phyloP scores from a whole-genome alignment of 2,888 invertebrate genomes.

The Cephus spinipes region DNA sequence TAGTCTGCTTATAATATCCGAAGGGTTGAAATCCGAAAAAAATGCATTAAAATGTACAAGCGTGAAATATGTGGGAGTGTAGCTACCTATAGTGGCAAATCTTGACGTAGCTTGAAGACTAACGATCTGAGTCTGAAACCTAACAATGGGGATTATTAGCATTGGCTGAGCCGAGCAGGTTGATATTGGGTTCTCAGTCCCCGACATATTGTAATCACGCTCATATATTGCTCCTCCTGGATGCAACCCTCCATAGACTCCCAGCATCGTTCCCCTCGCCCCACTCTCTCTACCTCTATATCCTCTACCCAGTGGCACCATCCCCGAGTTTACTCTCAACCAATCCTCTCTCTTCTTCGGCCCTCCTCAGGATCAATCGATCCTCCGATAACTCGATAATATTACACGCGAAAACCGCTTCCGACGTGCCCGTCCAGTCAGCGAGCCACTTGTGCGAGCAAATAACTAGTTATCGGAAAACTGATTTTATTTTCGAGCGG shows the following conservation, averaged over 20 bases:
- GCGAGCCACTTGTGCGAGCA: conserved; percentile 61
- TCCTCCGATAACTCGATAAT: conserved; percentile 59
- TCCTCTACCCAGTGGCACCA: conserved; percentile 29
- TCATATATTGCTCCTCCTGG: conserved; percentile 52
- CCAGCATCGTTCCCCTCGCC: conserved; percentile 18
- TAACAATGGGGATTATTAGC: conserved; percentile 61
- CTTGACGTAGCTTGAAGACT: not conserved
- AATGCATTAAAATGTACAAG: not conserved
- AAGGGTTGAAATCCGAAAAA: not conserved
- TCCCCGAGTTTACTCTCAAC: conserved; percentile 6
- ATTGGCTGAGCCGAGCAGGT: conserved; percentile 54
- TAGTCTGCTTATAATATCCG: not conserved
- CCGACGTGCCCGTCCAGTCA: conserved; percentile 59
- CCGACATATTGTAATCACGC: conserved; percentile 61
- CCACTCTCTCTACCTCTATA: conserved; percentile 31
- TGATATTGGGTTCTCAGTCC: conserved; percentile 57
- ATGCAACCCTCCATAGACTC: not conserved
- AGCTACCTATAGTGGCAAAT: not conserved
- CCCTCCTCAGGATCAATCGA: conserved; percentile 38
- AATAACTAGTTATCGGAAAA: conserved; percentile 63
- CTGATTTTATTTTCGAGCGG: conserved; percentile 56
- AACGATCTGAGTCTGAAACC: conserved; percentile 1
- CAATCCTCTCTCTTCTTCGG: not conserved
- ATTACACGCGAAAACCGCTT: conserved; percentile 62
- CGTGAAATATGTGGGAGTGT: not conserved